A percentile compares a stretch with the other conserved stretches of the same genome.
phyloP scores from a whole-genome alignment of 2,888 invertebrate genomes.

The Tachystola acroxantha region DNA sequence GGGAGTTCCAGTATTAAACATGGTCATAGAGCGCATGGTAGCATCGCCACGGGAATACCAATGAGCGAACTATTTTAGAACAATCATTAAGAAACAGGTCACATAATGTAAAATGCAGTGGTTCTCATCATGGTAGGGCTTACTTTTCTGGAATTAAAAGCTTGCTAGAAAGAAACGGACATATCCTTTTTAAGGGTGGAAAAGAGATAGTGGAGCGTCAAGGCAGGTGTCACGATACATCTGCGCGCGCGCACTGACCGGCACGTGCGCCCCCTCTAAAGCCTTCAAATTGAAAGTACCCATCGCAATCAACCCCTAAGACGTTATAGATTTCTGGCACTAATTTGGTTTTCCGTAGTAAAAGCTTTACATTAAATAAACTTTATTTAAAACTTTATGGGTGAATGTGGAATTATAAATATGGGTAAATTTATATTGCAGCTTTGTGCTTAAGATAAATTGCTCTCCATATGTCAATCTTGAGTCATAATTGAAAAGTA shows the following conservation, averaged over 20 bases:
- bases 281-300: constrained; percentile 37
- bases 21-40: constrained; percentile 48
- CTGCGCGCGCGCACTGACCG: constrained; percentile 65
- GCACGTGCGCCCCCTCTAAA: constrained; percentile 61
- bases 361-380: too few relatives aligned
- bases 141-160: constrained; percentile 63
- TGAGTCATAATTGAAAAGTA: constrained; percentile 62
- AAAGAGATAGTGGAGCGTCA: constrained; percentile 45
- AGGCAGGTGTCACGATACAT: constrained; percentile 72
- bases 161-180: constrained; percentile 39
- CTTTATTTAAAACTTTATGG: too few relatives aligned
- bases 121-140: constrained; percentile 49
- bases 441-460: constrained; percentile 29
- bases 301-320: constrained; percentile 17
- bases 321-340: constrained; percentile 11
- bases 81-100: constrained; percentile 67
- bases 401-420: too few relatives aligned
- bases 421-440: constrained; percentile 8
- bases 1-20: constrained; percentile 42
- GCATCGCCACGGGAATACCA: constrained; percentile 54
- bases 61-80: constrained; percentile 66
- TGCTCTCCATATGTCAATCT: constrained; percentile 50
- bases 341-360: too few relatives aligned
- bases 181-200: constrained; percentile 36
- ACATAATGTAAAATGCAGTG: constrained; percentile 61